Conservation (phyloP, 2,113 vertebrate genomes). For the Pagrus major region DNA sequence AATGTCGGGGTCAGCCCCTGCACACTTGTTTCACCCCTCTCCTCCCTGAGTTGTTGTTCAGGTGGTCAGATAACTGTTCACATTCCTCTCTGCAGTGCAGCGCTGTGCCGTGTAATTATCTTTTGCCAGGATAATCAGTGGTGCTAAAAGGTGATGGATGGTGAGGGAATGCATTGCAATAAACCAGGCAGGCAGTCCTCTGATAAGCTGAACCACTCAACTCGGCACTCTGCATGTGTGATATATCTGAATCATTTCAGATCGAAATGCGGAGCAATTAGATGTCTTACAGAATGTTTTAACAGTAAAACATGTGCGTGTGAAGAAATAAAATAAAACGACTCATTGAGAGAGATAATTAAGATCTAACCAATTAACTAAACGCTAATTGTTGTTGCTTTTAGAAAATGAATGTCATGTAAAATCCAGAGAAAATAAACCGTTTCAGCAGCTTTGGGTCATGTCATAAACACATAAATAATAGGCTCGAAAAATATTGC, state of each 20-base stretch:
- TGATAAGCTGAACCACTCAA: slow-evolving; percentile 56
- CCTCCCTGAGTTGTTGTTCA: slow-evolving; percentile 54
- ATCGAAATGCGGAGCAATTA: slow-evolving; percentile 63
- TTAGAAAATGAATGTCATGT: background rate
- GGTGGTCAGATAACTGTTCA: slow-evolving; percentile 69
- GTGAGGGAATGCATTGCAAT: slow-evolving; percentile 63
- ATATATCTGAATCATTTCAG: slow-evolving; percentile 51
- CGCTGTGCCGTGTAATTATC: slow-evolving; percentile 70
- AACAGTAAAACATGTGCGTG: slow-evolving; percentile 48
- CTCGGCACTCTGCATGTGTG: slow-evolving; percentile 25
- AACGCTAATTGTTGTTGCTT: slow-evolving; percentile 19
- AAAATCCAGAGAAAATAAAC: background rate
- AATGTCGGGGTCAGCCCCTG: slow-evolving; percentile 47
- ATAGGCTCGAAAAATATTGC: slow-evolving; percentile 25
- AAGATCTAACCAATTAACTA: slow-evolving; percentile 22
- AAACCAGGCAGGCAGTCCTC: slow-evolving; percentile 53
- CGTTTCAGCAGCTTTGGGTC: background rate
- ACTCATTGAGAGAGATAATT: slow-evolving; percentile 21
- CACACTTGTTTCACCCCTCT: slow-evolving; percentile 42
- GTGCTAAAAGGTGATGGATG: slow-evolving; percentile 78
- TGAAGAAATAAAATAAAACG: background rate
- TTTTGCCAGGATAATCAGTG: slow-evolving; percentile 72
- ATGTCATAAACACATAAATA: slow-evolving; percentile 19
- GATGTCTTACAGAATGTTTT: slow-evolving; percentile 19
- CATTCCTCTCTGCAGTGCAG: slow-evolving; percentile 38